phyloP scores from a whole-genome alignment of 92 coral and sea anemone genomes.

The Bergia puertoricense region DNA sequence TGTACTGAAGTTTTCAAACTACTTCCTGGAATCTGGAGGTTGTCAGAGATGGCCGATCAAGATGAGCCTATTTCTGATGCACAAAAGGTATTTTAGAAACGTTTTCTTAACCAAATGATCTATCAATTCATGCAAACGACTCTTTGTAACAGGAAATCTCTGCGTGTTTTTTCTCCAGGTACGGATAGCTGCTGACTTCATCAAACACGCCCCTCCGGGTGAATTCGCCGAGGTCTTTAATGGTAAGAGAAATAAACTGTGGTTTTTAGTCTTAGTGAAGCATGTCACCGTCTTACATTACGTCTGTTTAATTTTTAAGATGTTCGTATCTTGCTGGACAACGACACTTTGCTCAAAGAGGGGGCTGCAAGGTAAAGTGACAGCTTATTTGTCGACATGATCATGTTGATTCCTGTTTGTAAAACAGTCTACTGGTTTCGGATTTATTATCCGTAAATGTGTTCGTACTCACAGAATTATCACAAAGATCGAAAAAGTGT shows the following conservation, averaged over 20 bases:
- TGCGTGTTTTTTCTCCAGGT: slow-evolving; percentile 67
- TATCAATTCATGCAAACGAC: slow-evolving; percentile 13
- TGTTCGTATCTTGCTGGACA: slow-evolving; percentile 89
- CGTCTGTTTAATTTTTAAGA: slow-evolving; percentile 57
- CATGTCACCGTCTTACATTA: background rate
- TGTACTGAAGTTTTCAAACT: slow-evolving; percentile 31
- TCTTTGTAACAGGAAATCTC: slow-evolving; percentile 19
- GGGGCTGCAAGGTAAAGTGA: slow-evolving; percentile 83
- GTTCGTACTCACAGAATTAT: background rate
- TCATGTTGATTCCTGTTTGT: background rate
- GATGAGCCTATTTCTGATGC: slow-evolving; percentile 89
- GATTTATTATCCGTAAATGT: background rate
- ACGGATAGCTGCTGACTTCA: slow-evolving; percentile 98
- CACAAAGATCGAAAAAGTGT: background rate
- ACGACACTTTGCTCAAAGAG: slow-evolving; percentile 86
- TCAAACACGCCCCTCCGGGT: slow-evolving; percentile 99
- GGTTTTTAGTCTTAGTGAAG: background rate
- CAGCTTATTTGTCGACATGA: background rate
- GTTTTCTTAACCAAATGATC: background rate
- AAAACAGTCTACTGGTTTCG: background rate
- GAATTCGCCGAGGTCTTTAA: slow-evolving; percentile 99
- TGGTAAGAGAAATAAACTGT: slow-evolving; percentile 64
- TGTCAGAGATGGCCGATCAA: slow-evolving; percentile 86
- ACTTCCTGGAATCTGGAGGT: slow-evolving; percentile 64
- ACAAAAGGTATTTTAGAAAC: slow-evolving; percentile 78